Evolutionary conservation across 2,797 vertebrate genomes (phyloP), one percentile per base, ranked within the genome.

Genomic region (Danio aesculapii): DNA sequence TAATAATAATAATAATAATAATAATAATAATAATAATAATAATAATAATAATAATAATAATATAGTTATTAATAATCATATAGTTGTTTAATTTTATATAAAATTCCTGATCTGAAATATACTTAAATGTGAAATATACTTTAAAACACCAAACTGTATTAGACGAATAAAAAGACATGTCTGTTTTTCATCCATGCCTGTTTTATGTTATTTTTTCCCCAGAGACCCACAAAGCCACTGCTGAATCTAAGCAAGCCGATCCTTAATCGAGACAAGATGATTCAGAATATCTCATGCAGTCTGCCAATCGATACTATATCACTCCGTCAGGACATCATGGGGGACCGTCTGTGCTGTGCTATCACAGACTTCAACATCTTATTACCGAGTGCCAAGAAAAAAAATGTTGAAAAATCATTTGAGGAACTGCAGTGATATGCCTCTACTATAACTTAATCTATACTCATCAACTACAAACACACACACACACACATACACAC

Each of bases 301-400:
- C 63, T 59, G 64, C 44, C 73, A 58, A 82, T 84, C 85, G 75
- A 84, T 86, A 77, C 76, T 58, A 66, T 58, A 84, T 84, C 71
- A 77, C 71, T 81, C 52, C 19, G 46, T 82, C 47, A 75, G 78
- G 64, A 81, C 44, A 74, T 70, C 75, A 75, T 59, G 57, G 44
- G 72, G 47, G 55, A 68, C 52, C 17, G 21, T 43, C 68, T 84
- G 77, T 72, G 75, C 70, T 79, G 73, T 59, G 62, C 73, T 77
- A 84, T 82, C 73, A 75, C 44, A 75, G 39, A 72, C 41, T 81
- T 81, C 53, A 66, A 47, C 5, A 61, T 58, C 64, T 79, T 71
- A 76, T 84, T 76, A 75, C 71, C 52, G 70, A 61, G 44, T 66
- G 62, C 70, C 39, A 30, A 50, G 63, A 70, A 83, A 62, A 17